phyloP scores from a whole-genome alignment of 30 jellyfish, hydroid and myxozoan genomes.

The Aurelia sp. region DNA sequence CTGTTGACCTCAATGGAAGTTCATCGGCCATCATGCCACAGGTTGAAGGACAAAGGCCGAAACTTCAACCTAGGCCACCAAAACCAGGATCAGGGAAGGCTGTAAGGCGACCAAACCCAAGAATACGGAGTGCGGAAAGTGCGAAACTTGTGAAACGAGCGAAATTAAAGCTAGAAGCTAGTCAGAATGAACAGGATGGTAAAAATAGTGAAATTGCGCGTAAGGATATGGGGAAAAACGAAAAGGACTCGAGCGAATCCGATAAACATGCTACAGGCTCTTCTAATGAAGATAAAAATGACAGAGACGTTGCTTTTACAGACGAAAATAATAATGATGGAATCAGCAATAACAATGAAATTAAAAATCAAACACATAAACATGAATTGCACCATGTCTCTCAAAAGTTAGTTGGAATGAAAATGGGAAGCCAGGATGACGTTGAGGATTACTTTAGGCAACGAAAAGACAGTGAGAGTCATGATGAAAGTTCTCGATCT shows the following conservation, averaged over 20 bases:
- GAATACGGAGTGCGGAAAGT: conserved; percentile 77
- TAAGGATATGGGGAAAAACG: background rate
- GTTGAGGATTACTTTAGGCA: conserved; percentile 74
- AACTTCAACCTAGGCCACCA: conserved; percentile 92
- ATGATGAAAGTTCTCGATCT: conserved; percentile 59
- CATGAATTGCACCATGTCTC: conserved; percentile 19
- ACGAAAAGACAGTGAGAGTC: conserved; percentile 70
- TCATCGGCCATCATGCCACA: conserved; percentile 38
- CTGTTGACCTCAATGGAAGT: conserved; percentile 32
- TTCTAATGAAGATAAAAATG: background rate
- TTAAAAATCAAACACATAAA: background rate
- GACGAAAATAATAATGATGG: conserved; percentile 35
- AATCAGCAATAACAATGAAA: background rate
- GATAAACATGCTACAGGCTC: background rate
- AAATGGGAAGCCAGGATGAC: conserved; percentile 76
- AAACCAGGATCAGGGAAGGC: conserved; percentile 73
- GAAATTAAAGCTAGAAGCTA: conserved; percentile 23
- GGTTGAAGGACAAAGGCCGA: conserved; percentile 62
- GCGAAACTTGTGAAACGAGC: conserved; percentile 58
- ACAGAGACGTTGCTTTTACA: background rate
- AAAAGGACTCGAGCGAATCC: background rate
- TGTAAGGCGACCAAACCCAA: conserved; percentile 73
- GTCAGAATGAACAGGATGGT: conserved; percentile 11
- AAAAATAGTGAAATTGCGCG: background rate
- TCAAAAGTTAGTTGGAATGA: conserved; percentile 40